phyloP scores from a whole-genome alignment of 2,113 vertebrate genomes.

The Shinisaurus crocodilurus region DNA sequence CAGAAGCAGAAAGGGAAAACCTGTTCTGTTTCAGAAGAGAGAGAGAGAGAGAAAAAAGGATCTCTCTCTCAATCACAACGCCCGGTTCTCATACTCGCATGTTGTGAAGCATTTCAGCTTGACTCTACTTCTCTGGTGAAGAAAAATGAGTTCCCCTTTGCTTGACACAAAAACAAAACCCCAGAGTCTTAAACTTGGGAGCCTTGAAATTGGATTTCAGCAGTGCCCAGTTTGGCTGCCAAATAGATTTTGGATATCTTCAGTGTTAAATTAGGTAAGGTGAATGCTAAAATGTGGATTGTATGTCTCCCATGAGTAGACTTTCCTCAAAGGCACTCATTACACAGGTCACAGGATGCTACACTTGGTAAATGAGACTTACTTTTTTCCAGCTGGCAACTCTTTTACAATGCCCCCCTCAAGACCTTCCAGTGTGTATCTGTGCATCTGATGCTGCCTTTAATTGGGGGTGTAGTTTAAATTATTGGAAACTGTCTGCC shows the following conservation, averaged over 20 bases:
- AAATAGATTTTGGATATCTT: not conserved
- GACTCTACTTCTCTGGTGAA: slow-evolving; percentile 3
- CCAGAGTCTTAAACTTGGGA: not conserved
- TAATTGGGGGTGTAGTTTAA: not conserved
- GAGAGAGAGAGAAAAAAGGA: no score
- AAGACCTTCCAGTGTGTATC: not conserved
- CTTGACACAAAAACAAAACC: slow-evolving; percentile 6
- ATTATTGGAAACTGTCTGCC: not conserved
- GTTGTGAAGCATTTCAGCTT: not conserved
- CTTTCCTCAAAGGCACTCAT: not conserved
- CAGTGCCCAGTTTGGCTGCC: not conserved
- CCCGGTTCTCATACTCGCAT: not conserved
- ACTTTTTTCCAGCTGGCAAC: not conserved
- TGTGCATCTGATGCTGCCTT: not conserved
- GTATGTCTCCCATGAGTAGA: not conserved
- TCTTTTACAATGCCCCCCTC: not conserved
- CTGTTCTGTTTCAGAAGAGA: not conserved
- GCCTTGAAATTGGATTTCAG: not conserved
- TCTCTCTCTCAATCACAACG: not conserved
- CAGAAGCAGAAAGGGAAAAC: not conserved
- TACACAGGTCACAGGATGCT: not conserved
- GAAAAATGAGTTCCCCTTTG: slow-evolving; percentile 8
- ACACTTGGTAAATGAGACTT: not conserved
- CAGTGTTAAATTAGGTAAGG: slow-evolving; percentile 14
- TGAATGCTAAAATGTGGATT: slow-evolving; percentile 16